phyloP scores from a whole-genome alignment of 2,113 vertebrate species.

The Propithecus coquereli region DNA sequence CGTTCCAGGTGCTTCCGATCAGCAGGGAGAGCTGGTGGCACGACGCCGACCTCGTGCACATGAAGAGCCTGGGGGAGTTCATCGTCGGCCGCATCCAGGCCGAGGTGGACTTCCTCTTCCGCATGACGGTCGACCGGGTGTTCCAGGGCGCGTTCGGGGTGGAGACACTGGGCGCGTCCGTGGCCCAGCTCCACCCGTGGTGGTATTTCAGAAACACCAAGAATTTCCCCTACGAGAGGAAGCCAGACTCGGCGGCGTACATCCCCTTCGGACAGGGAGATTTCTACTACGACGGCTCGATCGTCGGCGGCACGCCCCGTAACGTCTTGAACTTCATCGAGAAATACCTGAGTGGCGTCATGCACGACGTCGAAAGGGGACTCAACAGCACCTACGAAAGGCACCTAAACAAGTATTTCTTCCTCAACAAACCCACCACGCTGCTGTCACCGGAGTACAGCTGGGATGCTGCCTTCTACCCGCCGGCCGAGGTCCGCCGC shows the following conservation, averaged over 20 bases:
- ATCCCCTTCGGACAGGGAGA: constrained; percentile 57
- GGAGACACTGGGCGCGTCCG: constrained; percentile 53
- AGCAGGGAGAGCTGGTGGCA: fast-evolving
- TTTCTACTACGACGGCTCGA: constrained; percentile 43
- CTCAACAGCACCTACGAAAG: constrained; percentile 61
- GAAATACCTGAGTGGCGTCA: fast-evolving
- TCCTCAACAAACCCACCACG: constrained; percentile 66
- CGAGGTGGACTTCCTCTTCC: constrained; percentile 73
- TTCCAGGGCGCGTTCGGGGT: constrained; percentile 45
- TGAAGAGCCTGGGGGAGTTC: constrained; percentile 36
- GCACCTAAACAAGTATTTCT: constrained; percentile 74
- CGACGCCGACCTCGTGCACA: not conserved
- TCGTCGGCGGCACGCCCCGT: constrained; percentile 48
- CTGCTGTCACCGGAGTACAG: constrained; percentile 73
- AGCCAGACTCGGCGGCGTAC: not conserved
- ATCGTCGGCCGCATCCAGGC: not conserved
- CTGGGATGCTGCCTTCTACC: constrained; percentile 52
- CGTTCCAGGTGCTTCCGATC: not conserved
- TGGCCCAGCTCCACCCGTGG: constrained; percentile 72
- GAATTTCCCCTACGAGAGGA: constrained; percentile 55
- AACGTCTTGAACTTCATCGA: constrained; percentile 5
- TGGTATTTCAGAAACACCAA: constrained; percentile 21
- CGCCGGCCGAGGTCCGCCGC: fast-evolving
- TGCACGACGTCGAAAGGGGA: not conserved
- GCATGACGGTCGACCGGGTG: constrained; percentile 35